Conservation (phyloP, 2,797 vertebrate species). For the Sebastes taczanowskii region DNA sequence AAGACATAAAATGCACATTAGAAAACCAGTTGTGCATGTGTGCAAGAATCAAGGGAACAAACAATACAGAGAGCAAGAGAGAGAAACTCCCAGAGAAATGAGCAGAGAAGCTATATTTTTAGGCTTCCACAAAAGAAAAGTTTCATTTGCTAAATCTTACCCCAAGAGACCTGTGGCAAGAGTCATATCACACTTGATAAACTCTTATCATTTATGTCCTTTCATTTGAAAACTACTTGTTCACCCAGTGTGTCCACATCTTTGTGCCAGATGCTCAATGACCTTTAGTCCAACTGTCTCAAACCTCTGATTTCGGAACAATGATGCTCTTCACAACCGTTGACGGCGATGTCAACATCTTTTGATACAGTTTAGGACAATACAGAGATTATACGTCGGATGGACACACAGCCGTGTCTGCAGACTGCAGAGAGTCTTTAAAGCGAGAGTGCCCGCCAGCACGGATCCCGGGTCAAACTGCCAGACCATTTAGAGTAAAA, state of each 20-base stretch:
- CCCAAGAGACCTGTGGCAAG: slow-evolving; percentile 56
- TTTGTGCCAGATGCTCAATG: slow-evolving; percentile 38
- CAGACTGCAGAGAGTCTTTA: slow-evolving; percentile 59
- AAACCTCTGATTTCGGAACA: slow-evolving; percentile 40
- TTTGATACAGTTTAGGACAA: slow-evolving; percentile 57
- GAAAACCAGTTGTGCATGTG: slow-evolving; percentile 49
- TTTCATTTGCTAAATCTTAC: slow-evolving; percentile 61
- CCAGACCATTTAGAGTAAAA: slow-evolving; percentile 58
- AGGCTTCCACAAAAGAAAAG: slow-evolving; percentile 51
- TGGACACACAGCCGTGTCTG: slow-evolving; percentile 60
- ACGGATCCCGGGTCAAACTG: slow-evolving; percentile 54
- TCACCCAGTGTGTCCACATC: slow-evolving; percentile 61
- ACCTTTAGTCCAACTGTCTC: slow-evolving; percentile 37
- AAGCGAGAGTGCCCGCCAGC: slow-evolving; percentile 52
- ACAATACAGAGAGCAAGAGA: slow-evolving; percentile 31
- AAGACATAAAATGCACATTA: slow-evolving; percentile 42
- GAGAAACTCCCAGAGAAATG: slow-evolving; percentile 50
- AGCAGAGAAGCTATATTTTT: slow-evolving; percentile 62
- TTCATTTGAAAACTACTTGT: slow-evolving; percentile 55
- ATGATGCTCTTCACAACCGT: slow-evolving; percentile 39
- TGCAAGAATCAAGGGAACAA: slow-evolving; percentile 37
- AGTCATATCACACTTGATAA: slow-evolving; percentile 48
- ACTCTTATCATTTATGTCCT: slow-evolving; percentile 39
- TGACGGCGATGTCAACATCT: slow-evolving; percentile 47
- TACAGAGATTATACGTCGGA: slow-evolving; percentile 50